phyloP scores from a whole-genome alignment of 1,140 invertebrate species.

The Hirudo medicinalis region DNA sequence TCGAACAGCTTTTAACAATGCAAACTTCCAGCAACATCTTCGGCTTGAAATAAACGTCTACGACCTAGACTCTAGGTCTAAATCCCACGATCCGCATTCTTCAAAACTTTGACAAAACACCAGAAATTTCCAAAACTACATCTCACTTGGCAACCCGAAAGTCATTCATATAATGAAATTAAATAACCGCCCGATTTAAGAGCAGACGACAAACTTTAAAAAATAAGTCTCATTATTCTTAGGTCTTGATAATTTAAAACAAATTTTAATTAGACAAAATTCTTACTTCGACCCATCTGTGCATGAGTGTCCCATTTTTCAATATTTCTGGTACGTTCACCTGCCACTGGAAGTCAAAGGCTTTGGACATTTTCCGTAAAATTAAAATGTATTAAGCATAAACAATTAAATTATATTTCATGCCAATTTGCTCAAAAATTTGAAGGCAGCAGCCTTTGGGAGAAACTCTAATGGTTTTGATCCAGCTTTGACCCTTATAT shows the following conservation, averaged over 20 bases:
- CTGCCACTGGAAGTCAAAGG: slow-evolving; percentile 95
- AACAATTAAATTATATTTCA: no score
- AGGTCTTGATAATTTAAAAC: not conserved
- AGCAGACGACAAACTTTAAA: no score
- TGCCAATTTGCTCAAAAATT: no score
- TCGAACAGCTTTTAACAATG: no score
- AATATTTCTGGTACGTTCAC: slow-evolving; percentile 75
- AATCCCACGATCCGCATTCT: not conserved
- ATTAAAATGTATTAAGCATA: no score
- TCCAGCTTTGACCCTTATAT: no score
- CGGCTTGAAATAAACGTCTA: no score
- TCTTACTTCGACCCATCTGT: slow-evolving; percentile 80
- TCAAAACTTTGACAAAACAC: not conserved
- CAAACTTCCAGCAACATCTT: no score
- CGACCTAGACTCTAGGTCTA: not conserved
- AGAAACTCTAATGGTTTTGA: no score
- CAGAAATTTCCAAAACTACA: not conserved
- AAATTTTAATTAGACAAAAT: not conserved
- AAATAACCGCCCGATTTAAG: no score
- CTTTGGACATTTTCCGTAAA: slow-evolving; percentile 60
- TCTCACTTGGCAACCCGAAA: not conserved
- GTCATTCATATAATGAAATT: not conserved
- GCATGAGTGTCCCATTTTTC: slow-evolving; percentile 67
- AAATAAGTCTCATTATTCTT: not conserved
- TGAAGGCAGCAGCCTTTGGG: no score